Evolutionary conservation across 2,113 vertebrate species (phyloP).

Genomic region (Microtus montanus): DNA sequence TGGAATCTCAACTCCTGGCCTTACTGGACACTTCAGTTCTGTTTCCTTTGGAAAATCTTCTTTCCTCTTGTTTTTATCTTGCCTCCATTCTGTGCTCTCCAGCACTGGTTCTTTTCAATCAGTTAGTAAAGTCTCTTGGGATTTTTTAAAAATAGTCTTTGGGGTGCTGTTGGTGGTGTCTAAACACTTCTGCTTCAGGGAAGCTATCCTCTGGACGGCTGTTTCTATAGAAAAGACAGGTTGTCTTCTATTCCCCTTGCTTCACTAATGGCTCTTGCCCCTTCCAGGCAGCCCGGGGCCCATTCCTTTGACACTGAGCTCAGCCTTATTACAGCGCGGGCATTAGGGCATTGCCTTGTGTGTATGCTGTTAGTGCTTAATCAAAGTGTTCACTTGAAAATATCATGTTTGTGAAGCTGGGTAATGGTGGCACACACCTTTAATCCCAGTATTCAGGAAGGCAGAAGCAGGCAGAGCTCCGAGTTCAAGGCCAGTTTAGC

Average conservation of each 20-base stretch:
- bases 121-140: neutral
- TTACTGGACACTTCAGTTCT: neutral
- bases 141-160: neutral
- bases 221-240: neutral
- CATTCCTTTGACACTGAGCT: neutral
- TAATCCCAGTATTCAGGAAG: neutral
- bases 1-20: neutral
- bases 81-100: neutral
- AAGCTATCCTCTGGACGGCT: neutral
- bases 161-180: neutral
- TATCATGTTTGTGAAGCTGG: neutral
- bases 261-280: neutral
- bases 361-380: neutral
- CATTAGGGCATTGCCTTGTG: neutral
- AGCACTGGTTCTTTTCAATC: conserved; percentile 4
- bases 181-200: neutral
- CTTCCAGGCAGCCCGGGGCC: neutral
- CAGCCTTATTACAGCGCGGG: neutral
- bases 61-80: neutral
- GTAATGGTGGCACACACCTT: neutral
- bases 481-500: neutral
- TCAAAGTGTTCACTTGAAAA: neutral
- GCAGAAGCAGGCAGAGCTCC: neutral
- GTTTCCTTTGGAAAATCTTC: neutral
- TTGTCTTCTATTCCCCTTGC: neutral